Conservation (phyloP, 2,888 invertebrate genomes). For the Polydrusus pterygomalis region DNA sequence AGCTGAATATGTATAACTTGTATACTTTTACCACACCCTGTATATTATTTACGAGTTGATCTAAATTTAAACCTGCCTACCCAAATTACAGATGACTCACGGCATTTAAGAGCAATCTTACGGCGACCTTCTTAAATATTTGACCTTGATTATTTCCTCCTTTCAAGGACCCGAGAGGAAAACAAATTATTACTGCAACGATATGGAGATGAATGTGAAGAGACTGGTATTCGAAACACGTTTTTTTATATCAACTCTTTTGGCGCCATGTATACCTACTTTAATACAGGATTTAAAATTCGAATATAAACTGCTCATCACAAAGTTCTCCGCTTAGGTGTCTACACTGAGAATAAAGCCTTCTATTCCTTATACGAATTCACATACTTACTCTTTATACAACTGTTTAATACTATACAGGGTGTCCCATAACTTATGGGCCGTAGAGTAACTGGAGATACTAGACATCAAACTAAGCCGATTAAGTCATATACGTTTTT, state of each 20-base stretch:
- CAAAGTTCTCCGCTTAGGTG: too few species aligned
- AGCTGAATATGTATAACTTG: too few species aligned
- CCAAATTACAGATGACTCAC: conserved; percentile 23
- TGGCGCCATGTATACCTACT: conserved; percentile 6
- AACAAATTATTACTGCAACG: conserved; percentile 6
- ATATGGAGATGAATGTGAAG: background rate
- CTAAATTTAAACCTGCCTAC: conserved; percentile 25
- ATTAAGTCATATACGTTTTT: too few species aligned
- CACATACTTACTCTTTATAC: too few species aligned
- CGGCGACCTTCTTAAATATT: conserved; percentile 39
- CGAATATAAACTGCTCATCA: too few species aligned
- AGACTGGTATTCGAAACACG: conserved; percentile 10
- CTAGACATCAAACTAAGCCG: too few species aligned
- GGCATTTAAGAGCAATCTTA: background rate
- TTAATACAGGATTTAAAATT: background rate
- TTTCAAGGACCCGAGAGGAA: conserved; percentile 29
- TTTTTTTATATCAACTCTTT: background rate
- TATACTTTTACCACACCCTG: background rate
- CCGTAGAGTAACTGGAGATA: too few species aligned
- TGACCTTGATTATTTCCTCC: conserved; percentile 33
- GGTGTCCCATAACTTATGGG: too few species aligned
- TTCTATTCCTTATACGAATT: too few species aligned
- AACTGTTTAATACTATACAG: too few species aligned
- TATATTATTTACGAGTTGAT: conserved; percentile 18
- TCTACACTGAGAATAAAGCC: too few species aligned